Evolutionary conservation across 2,113 vertebrate genomes (phyloP).

Genomic region (Prochilodus magdalenae): DNA sequence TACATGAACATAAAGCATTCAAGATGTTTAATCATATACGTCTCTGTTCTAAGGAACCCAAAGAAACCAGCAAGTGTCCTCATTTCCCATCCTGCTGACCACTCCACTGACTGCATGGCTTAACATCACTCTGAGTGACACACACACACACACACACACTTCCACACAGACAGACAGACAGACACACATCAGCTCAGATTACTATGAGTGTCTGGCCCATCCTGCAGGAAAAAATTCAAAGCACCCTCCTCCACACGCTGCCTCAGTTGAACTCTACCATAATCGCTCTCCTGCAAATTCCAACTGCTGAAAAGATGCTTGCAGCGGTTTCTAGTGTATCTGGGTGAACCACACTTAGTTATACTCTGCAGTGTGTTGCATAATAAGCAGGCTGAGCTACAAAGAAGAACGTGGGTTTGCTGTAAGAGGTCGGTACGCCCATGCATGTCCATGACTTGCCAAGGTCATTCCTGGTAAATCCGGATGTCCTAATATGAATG

Average conservation of each 20-base stretch:
- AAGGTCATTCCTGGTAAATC: not conserved
- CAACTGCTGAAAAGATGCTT: not conserved
- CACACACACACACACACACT: too few relatives aligned
- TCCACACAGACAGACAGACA: slow-evolving; percentile 25
- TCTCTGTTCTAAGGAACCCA: not conserved
- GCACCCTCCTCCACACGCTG: slow-evolving; percentile 17
- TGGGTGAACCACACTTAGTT: not conserved
- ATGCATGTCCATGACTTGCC: not conserved
- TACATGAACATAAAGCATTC: too few relatives aligned
- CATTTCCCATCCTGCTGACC: slow-evolving; percentile 20
- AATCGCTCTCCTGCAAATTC: slow-evolving; percentile 1
- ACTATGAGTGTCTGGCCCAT: not conserved
- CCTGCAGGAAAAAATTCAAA: not conserved
- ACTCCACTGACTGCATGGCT: not conserved
- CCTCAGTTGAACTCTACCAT: slow-evolving; percentile 8
- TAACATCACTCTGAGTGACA: not conserved
- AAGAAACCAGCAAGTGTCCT: not conserved
- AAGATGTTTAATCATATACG: not conserved
- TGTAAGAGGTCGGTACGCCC: not conserved
- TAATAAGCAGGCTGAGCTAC: not conserved
- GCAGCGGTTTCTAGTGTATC: not conserved
- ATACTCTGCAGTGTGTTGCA: slow-evolving; percentile 1
- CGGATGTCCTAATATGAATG: not conserved
- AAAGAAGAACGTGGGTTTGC: not conserved
- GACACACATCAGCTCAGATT: slow-evolving; percentile 21